Percentiles rank a stretch among this genome's conserved stretches.
These are phyloP conservation scores for Chaenocephalus aceratus DNA, from an alignment of 2,113 vertebrate species.

Conservation along the genomic window DNA sequence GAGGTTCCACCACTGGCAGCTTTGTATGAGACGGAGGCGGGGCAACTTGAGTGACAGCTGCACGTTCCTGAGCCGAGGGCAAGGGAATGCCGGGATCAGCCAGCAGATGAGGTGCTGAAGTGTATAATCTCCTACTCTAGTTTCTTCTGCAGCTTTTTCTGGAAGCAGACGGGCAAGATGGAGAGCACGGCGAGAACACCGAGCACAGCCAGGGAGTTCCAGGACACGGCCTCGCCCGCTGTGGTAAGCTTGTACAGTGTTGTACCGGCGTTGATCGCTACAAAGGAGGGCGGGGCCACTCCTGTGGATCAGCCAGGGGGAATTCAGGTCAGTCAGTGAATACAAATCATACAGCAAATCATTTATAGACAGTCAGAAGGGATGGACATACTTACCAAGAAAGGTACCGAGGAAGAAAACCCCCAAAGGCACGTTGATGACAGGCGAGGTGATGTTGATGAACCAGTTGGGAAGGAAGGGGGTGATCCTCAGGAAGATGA, in stretches of 20 bases:
- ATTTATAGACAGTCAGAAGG: neutral
- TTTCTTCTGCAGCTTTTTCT: conserved; percentile 96
- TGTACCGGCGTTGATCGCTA: conserved; percentile 98
- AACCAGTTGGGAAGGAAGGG: conserved; percentile 99
- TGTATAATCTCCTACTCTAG: conserved; percentile 85
- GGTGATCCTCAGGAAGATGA: conserved; percentile 99
- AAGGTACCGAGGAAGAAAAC: conserved; percentile 99
- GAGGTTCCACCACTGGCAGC: conserved; percentile 27
- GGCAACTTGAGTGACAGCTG: conserved; percentile 48
- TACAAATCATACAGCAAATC: neutral
- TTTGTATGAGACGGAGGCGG: conserved; percentile 27
- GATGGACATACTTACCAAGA: conserved; percentile 87
- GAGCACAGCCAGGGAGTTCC: conserved; percentile 95
- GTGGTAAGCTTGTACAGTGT: conserved; percentile 98
- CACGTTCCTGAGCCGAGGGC: conserved; percentile 81
- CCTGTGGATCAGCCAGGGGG: conserved; percentile 77
- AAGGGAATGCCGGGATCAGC: conserved; percentile 47
- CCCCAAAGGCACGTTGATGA: conserved; percentile 97
- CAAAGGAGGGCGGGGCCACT: conserved; percentile 97
- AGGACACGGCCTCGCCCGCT: conserved; percentile 97
- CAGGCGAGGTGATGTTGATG: conserved; percentile 98
- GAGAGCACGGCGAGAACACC: conserved; percentile 94
- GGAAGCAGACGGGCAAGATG: conserved; percentile 94
- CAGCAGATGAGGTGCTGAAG: conserved; percentile 50
- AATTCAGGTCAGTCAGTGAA: conserved; percentile 24